Conservation (phyloP, 2,888 invertebrate species). For the Ichneumoninae sp. region DNA sequence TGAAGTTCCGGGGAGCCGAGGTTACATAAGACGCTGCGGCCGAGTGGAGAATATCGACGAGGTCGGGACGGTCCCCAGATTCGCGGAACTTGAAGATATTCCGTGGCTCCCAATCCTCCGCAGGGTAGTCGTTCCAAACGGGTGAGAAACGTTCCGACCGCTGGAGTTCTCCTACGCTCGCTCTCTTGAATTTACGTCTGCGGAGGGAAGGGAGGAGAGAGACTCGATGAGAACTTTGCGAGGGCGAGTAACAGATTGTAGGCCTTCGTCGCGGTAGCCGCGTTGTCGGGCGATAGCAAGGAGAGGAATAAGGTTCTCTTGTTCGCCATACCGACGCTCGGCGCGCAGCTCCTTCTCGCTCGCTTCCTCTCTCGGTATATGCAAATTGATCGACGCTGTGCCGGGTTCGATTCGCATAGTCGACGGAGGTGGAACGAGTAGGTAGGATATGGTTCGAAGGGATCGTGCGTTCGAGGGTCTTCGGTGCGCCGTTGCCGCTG, state of each 20-base stretch:
- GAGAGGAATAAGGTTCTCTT: conserved; percentile 42
- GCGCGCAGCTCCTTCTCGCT: conserved; percentile 10
- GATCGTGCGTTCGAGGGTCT: conserved; percentile 60
- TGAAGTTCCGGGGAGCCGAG: conserved; percentile 26
- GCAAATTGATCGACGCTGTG: conserved; percentile 70
- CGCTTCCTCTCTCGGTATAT: conserved; percentile 50
- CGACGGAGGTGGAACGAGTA: conserved; percentile 55
- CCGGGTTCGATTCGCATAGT: conserved; percentile 67
- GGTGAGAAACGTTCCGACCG: conserved; percentile 55
- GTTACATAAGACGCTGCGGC: conserved; percentile 31
- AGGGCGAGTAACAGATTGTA: conserved; percentile 61
- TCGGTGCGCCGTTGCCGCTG: conserved; percentile 45
- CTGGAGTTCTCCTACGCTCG: conserved; percentile 20
- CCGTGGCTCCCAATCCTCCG: conserved; percentile 10
- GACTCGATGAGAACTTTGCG: conserved; percentile 61
- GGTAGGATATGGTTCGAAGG: conserved; percentile 71
- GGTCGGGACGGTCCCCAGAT: conserved; percentile 36
- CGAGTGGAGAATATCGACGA: conserved; percentile 39
- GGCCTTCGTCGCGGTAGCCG: conserved; percentile 60
- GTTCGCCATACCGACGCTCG: conserved; percentile 10
- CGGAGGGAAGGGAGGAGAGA: conserved; percentile 36
- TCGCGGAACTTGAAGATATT: conserved; percentile 20
- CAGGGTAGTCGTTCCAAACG: conserved; percentile 47
- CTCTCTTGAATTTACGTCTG: conserved; percentile 51
- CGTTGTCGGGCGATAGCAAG: conserved; percentile 26